Conservation (phyloP, 2,113 vertebrate species). For the Promerops cafer region DNA sequence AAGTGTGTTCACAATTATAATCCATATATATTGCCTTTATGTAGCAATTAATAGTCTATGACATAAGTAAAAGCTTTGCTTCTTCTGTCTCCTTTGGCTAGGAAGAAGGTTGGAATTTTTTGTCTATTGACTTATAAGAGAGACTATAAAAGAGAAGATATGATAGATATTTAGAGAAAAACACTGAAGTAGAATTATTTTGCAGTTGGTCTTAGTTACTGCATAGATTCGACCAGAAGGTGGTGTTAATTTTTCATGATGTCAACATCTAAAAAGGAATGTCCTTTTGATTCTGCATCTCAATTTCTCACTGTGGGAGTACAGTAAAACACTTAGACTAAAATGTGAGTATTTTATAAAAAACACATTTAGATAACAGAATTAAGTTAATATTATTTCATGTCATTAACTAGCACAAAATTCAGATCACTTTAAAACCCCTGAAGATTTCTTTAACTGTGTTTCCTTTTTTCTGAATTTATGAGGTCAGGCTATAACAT, state of each 20-base stretch:
- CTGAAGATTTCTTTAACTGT: slow-evolving; percentile 66
- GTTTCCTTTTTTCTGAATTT: slow-evolving; percentile 68
- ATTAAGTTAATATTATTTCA: slow-evolving; percentile 48
- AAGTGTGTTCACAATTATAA: neutral
- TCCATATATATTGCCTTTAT: neutral
- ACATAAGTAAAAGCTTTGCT: neutral
- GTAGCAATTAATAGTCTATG: neutral
- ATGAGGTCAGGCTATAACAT: slow-evolving; percentile 58
- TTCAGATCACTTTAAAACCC: slow-evolving; percentile 57
- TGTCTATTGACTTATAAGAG: neutral
- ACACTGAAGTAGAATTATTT: neutral
- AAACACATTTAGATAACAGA: slow-evolving; percentile 25
- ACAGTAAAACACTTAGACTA: neutral
- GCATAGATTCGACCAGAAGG: neutral
- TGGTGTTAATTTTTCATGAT: neutral
- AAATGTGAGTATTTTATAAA: slow-evolving; percentile 22
- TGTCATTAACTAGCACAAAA: slow-evolving; percentile 56
- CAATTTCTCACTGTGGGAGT: slow-evolving; percentile 23
- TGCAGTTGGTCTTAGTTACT: neutral
- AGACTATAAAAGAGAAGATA: neutral
- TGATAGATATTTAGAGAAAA: neutral
- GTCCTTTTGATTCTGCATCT: neutral
- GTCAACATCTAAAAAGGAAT: neutral
- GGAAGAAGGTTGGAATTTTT: neutral
- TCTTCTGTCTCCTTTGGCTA: neutral